Evolutionary conservation across 1,140 invertebrate species (phyloP).

Genomic region (Spodoptera litura): DNA sequence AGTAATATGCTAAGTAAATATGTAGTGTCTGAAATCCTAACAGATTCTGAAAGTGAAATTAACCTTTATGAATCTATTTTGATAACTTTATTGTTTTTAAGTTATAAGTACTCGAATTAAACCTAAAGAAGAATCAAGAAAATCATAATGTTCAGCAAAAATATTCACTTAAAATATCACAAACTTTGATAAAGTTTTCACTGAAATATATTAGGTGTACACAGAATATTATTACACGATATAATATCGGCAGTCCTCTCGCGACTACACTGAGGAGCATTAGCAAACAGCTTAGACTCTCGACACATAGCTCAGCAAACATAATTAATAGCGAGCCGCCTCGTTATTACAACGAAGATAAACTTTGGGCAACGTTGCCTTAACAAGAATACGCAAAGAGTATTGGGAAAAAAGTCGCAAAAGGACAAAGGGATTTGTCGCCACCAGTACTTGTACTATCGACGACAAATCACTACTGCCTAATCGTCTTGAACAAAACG

Average conservation of each 20-base stretch:
- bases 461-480: slow-evolving; percentile 69
- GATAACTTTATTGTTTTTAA: too few species aligned
- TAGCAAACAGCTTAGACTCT: slow-evolving; percentile 48
- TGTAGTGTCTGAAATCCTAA: too few species aligned
- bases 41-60: too few species aligned
- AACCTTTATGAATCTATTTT: too few species aligned
- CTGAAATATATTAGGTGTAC: slow-evolving; percentile 5
- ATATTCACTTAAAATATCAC: slow-evolving; percentile 4
- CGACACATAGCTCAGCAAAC: slow-evolving; percentile 37
- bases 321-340: slow-evolving; percentile 36
- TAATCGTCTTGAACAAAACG: slow-evolving; percentile 80
- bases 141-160: background rate
- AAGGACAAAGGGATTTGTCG: slow-evolving; percentile 19
- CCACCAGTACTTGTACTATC: slow-evolving; percentile 13
- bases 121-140: too few species aligned
- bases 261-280: slow-evolving; percentile 37
- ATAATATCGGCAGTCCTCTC: slow-evolving; percentile 32
- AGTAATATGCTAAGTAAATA: background rate
- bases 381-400: slow-evolving; percentile 19
- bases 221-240: slow-evolving; percentile 29
- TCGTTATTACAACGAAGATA: slow-evolving; percentile 38
- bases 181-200: slow-evolving; percentile 21
- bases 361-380: slow-evolving; percentile 16
- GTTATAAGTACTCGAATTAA: too few species aligned
- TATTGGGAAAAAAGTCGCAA: slow-evolving; percentile 21